Percentiles rank a stretch among this genome's conserved stretches.
phyloP scores from a whole-genome alignment of 2,888 invertebrate species.

The Nymphalis polychloros region DNA sequence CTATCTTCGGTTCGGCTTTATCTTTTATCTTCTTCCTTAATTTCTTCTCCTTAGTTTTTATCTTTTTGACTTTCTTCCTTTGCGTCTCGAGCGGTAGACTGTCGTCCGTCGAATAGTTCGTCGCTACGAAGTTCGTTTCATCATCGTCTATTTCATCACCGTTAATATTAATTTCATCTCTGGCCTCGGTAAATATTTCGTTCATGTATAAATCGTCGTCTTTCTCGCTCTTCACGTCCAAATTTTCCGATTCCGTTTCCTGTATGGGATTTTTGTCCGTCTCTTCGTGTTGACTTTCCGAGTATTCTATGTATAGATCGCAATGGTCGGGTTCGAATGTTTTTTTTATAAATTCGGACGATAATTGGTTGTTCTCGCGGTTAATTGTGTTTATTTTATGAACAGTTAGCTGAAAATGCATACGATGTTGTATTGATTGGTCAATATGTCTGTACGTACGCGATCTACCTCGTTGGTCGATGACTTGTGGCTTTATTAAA shows the following conservation, averaged over 20 bases:
- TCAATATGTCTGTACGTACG: neutral
- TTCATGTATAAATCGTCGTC: conserved; percentile 27
- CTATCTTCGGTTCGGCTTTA: conserved; percentile 57
- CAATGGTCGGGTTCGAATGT: conserved; percentile 44
- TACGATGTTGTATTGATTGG: neutral
- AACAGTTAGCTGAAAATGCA: conserved; percentile 56
- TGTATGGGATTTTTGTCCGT: conserved; percentile 17
- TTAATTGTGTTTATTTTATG: conserved; percentile 54
- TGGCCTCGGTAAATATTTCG: conserved; percentile 23
- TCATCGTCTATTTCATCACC: conserved; percentile 23
- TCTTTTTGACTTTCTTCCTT: conserved; percentile 41
- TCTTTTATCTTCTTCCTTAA: conserved; percentile 42
- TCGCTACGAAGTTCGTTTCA: conserved; percentile 35
- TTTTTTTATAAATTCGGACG: conserved; percentile 45
- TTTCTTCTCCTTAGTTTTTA: conserved; percentile 42
- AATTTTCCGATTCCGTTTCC: neutral
- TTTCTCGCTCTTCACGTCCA: conserved; percentile 39
- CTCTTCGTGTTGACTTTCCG: conserved; percentile 29
- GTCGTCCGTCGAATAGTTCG: conserved; percentile 56
- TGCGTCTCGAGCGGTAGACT: conserved; percentile 54
- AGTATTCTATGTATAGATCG: conserved; percentile 44
- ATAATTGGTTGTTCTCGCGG: conserved; percentile 48
- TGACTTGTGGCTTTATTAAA: too few species aligned
- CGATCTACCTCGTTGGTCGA: too few species aligned
- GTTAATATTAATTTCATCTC: conserved; percentile 17